Evolutionary conservation across 1,140 invertebrate species (phyloP), one percentile per base, ranked within the genome.

Genomic region (Tetramorium parvispinum): DNA sequence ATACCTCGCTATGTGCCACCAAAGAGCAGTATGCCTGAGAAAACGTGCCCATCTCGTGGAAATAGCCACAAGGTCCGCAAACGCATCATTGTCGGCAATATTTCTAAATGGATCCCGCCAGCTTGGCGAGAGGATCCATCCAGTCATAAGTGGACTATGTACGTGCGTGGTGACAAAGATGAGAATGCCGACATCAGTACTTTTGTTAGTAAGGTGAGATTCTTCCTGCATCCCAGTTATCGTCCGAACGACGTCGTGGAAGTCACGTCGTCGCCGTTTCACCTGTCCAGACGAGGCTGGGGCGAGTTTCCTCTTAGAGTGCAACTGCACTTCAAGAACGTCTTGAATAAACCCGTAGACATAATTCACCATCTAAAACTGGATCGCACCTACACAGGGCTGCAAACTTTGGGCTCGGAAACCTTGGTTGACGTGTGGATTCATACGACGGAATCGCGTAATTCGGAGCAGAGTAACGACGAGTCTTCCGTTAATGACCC

Each of bases 141-240:
- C n/a, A 98, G 97, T 68, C 98, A 99, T 93, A 98, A 98, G 92
- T 99, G 98, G 98, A 97, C 98, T 94, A 96, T 98, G 68, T 99
- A 98, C 95, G 96, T 98, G 6, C 95, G 97, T 87, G 97, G 97
- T 0, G 95, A 96, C 66, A 96, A 96, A 88, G 95, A 96, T 21
- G 55, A 78, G 3, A 94, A 95, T 66, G 96, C 96, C 4, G 95
- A 97, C 70, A 96, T 98, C 81, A 95, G 96, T 27, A 94, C 96
- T 71, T 96, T 97, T 93, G 95, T 98, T 0, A 96, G 96, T 37
- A 98, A 97, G 95, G 97, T 98, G 75, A 96, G 97, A 82, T 98
- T 98, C 91, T 97, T 97, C 88, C 95, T 99, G 32, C 98, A 99
- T 95, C 97, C 97, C 40, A 98, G 97, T 61, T 99, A 98, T 94